These are phyloP conservation scores for Marmota monax DNA, from an alignment of 2,113 vertebrate species.

Conservation along the genomic window DNA sequence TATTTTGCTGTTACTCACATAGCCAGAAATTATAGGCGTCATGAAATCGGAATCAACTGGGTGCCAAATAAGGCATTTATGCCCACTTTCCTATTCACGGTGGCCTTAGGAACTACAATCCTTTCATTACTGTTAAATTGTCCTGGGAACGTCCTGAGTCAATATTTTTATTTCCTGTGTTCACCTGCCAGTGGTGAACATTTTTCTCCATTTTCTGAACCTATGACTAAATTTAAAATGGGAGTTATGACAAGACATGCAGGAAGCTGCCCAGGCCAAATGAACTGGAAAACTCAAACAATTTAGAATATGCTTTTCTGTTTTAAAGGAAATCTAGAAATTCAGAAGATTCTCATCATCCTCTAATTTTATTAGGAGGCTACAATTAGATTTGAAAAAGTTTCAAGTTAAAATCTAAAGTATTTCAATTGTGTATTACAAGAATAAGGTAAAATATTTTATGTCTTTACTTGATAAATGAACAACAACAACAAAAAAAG, in stretches of 20 bases:
- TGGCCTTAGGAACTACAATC: conserved; percentile 79
- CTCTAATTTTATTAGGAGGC: conserved; percentile 15
- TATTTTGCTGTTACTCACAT: conserved; percentile 54
- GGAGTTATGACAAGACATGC: conserved; percentile 65
- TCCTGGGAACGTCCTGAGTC: conserved; percentile 85
- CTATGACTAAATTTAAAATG: conserved; percentile 85
- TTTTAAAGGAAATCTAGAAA: conserved; percentile 73
- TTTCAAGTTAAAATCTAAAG: conserved; percentile 36
- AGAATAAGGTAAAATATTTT: not conserved
- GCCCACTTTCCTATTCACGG: conserved; percentile 79
- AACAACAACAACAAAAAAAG: not conserved
- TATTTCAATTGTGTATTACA: not conserved
- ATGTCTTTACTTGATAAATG: not conserved
- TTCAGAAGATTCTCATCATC: conserved; percentile 73
- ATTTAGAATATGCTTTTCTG: conserved; percentile 79
- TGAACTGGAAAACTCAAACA: conserved; percentile 77
- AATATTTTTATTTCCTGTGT: conserved; percentile 90
- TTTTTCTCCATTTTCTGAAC: conserved; percentile 83
- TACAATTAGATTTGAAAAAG: not conserved
- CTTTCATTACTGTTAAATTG: conserved; percentile 88
- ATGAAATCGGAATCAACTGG: conserved; percentile 54
- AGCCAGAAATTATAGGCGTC: conserved; percentile 55
- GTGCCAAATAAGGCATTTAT: conserved; percentile 53
- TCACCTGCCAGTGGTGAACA: conserved; percentile 84
- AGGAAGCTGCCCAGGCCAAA: conserved; percentile 70